These are phyloP conservation scores for Cichladusa arquata DNA, from an alignment of 2,113 vertebrate genomes.

Conservation along the genomic window DNA sequence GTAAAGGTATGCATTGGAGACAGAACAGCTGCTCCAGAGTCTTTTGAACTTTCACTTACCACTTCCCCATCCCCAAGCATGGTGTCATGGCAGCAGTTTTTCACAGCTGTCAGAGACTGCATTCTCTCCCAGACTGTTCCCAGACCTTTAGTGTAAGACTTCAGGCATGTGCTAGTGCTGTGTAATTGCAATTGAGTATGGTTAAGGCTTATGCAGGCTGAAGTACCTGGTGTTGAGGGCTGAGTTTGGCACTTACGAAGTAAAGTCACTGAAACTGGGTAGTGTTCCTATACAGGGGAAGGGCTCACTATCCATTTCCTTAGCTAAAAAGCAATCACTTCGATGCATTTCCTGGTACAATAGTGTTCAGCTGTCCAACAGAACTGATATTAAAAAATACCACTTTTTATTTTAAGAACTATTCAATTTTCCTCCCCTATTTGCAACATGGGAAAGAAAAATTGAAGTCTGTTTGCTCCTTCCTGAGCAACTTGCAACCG, in stretches of 20 bases:
- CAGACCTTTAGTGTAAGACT: not conserved
- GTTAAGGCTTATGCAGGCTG: not conserved
- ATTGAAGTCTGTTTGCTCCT: not conserved
- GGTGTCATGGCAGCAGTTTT: not conserved
- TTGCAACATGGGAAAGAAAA: not conserved
- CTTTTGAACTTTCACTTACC: slow-evolving; percentile 32
- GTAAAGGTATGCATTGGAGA: not conserved
- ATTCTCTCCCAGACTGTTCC: not conserved
- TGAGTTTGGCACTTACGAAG: not conserved
- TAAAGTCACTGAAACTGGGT: not conserved
- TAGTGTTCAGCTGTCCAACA: not conserved
- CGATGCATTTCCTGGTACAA: not conserved
- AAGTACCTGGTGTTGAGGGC: not conserved
- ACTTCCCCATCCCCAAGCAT: not conserved
- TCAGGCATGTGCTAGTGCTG: not conserved
- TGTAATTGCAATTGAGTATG: not conserved
- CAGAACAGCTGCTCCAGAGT: slow-evolving; percentile 15
- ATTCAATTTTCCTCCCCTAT: not conserved
- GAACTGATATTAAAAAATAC: not conserved
- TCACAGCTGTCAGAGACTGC: not conserved
- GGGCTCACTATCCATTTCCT: not conserved
- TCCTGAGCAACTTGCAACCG: not conserved
- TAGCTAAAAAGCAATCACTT: not conserved
- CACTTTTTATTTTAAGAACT: not conserved
- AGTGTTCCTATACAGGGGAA: accelerated